A percentile compares a stretch with the other conserved stretches of the same genome.
Conservation (phyloP, 1,140 invertebrate species). For the Eurosta solidaginis region DNA sequence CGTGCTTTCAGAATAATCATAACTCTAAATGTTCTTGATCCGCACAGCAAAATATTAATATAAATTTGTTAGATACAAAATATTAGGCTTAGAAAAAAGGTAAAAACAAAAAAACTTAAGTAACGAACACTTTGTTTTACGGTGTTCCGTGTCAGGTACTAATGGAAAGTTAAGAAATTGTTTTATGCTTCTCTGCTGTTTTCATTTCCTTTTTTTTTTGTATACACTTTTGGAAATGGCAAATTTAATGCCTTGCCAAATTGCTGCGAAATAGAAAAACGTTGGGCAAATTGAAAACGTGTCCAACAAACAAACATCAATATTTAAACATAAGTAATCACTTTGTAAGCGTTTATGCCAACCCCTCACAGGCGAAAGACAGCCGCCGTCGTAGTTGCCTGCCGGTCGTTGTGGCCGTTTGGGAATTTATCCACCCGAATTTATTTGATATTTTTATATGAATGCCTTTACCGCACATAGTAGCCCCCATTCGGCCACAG, state of each 20-base stretch:
- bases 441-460: slow-evolving; percentile 5
- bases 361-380: neutral
- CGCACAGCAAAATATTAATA: neutral
- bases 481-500: neutral
- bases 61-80: no score
- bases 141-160: neutral
- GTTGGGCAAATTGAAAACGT: slow-evolving; percentile 53
- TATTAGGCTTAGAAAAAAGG: neutral
- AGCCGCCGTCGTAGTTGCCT: neutral
- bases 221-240: neutral
- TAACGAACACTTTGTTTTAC: neutral
- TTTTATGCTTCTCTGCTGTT: no score
- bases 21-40: neutral
- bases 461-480: neutral
- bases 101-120: neutral
- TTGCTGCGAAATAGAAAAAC: slow-evolving; percentile 19
- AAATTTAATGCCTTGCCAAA: slow-evolving; percentile 37
- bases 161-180: neutral
- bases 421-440: slow-evolving; percentile 8
- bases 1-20: neutral
- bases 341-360: slow-evolving; percentile 51
- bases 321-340: slow-evolving; percentile 58
- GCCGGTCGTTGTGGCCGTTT: neutral
- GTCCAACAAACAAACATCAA: slow-evolving; percentile 56
- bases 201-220: neutral